Percentiles rank a stretch among this genome's conserved stretches.
Evolutionary conservation across 2,113 vertebrate genomes (phyloP).

Genomic region (Sylvietta virens): DNA sequence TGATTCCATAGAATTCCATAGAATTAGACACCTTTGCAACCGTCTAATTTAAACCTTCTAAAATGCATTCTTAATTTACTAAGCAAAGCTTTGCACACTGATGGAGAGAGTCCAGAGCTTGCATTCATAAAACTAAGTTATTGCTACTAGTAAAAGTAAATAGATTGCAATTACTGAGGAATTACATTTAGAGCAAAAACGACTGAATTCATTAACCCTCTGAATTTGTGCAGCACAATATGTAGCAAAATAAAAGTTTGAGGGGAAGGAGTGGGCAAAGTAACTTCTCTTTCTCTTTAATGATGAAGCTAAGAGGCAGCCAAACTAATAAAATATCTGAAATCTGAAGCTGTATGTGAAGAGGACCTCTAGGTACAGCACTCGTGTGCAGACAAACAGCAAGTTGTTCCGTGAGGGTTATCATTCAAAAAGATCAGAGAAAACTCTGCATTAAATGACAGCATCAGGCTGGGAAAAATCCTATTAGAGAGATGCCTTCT

Average conservation of each 20-base stretch:
- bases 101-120: not conserved
- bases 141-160: slow-evolving; percentile 33
- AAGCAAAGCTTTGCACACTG: not conserved
- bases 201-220: not conserved
- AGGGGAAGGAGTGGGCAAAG: not conserved
- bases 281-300: not conserved
- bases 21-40: no score
- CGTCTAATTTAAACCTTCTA: not conserved
- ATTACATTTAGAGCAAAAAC: not conserved
- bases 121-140: slow-evolving; percentile 10
- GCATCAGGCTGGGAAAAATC: not conserved
- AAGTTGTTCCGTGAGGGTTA: not conserved
- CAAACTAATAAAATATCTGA: not conserved
- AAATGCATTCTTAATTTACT: not conserved
- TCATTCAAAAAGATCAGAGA: not conserved
- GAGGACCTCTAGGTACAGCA: not conserved
- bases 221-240: not conserved
- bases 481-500: not conserved
- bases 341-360: not conserved
- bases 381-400: not conserved
- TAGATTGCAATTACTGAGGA: slow-evolving; percentile 11
- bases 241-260: not conserved
- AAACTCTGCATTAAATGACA: not conserved
- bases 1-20: no score
- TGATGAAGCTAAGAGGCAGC: not conserved